Evolutionary conservation across 2,113 vertebrate genomes (phyloP).

Genomic region (Tenrec ecaudatus): DNA sequence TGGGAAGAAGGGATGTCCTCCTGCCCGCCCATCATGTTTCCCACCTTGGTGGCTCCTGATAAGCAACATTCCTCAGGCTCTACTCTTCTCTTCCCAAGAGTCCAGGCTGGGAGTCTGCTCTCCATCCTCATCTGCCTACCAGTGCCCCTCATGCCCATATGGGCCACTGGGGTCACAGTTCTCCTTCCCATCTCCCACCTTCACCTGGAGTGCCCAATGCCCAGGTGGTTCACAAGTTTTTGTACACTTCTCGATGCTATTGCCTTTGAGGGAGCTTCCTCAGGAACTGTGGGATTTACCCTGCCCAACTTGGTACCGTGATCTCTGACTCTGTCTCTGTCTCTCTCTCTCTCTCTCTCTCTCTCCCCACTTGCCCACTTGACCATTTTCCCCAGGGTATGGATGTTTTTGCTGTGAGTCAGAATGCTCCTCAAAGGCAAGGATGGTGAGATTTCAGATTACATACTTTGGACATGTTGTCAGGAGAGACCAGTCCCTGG

Average conservation of each 20-base stretch:
- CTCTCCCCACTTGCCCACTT: too few species aligned
- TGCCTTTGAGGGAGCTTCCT: neutral
- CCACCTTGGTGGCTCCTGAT: neutral
- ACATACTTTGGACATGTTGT: too few species aligned
- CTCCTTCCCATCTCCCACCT: neutral
- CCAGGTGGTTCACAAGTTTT: neutral
- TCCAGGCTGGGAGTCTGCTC: neutral
- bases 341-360: too few species aligned
- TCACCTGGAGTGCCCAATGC: neutral
- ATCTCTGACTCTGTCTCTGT: too few species aligned
- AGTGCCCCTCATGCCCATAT: neutral
- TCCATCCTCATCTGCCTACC: neutral
- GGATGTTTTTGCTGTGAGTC: too few species aligned
- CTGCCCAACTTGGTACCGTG: neutral
- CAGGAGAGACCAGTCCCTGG: too few species aligned
- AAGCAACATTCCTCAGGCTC: neutral
- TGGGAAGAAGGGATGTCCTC: neutral
- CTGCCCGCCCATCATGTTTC: accelerated
- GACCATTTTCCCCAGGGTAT: neutral
- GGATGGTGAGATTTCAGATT: too few species aligned
- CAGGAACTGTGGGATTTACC: neutral
- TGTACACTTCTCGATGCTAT: too few species aligned
- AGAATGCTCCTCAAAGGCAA: too few species aligned
- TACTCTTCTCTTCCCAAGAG: neutral
- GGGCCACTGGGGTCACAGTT: too few species aligned